Conservation (phyloP, 2,113 vertebrate genomes). For the Neogale vison region DNA sequence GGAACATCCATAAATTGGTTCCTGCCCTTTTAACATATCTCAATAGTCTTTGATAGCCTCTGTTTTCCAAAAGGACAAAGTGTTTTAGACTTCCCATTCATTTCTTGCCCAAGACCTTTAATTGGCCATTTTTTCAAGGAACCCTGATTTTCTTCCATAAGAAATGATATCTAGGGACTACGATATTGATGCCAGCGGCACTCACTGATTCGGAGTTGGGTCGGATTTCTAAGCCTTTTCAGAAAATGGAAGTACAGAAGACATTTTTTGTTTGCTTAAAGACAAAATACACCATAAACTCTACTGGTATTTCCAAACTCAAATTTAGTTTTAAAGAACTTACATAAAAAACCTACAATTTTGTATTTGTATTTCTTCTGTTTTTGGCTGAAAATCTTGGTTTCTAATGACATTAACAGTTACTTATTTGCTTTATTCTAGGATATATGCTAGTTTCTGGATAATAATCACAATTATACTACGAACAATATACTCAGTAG, state of each 20-base stretch:
- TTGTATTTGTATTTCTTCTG: neutral
- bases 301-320: neutral
- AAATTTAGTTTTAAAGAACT: neutral
- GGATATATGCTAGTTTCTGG: conserved; percentile 21
- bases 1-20: conserved; percentile 9
- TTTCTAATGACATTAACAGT: conserved; percentile 19
- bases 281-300: conserved; percentile 23
- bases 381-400: conserved; percentile 1
- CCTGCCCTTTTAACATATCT: conserved; percentile 35
- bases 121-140: neutral
- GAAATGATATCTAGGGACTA: conserved; percentile 1
- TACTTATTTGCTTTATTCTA: conserved; percentile 22
- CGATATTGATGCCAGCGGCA: neutral
- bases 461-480: conserved; percentile 42
- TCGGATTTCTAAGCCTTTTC: neutral
- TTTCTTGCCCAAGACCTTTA: conserved; percentile 16
- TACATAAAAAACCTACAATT: neutral
- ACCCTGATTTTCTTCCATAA: neutral
- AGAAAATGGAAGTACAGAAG: neutral
- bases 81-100: conserved; percentile 41
- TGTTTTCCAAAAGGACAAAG: conserved; percentile 45
- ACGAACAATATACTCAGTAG: conserved; percentile 24
- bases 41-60: conserved; percentile 20
- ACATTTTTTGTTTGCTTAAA: conserved; percentile 9
- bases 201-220: neutral